Evolutionary conservation across 2,113 vertebrate genomes (phyloP).

Genomic region (Tachuris rubrigastra): DNA sequence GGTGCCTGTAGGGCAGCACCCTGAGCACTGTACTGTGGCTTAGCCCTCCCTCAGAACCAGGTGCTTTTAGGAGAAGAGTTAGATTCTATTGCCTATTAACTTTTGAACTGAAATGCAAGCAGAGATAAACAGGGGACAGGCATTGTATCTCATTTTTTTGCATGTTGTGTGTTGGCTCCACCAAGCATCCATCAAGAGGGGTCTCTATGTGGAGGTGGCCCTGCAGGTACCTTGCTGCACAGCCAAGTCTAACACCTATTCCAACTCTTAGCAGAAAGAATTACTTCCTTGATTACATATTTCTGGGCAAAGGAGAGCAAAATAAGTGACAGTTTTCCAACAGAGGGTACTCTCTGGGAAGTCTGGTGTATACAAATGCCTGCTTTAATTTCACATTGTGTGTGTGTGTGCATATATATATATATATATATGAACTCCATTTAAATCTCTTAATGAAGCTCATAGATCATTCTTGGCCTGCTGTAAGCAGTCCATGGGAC

Average conservation of each 20-base stretch:
- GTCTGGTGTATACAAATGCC: background rate
- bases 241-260: background rate
- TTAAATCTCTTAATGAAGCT: background rate
- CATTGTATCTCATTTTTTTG: fast-evolving
- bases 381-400: background rate
- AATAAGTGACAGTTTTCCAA: background rate
- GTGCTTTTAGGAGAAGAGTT: background rate
- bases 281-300: background rate
- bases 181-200: background rate
- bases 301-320: background rate
- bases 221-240: background rate
- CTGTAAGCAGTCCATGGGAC: background rate
- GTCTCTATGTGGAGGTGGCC: background rate
- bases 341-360: background rate
- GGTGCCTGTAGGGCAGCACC: background rate
- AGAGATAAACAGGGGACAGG: background rate
- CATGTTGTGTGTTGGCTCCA: background rate
- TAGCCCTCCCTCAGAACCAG: fast-evolving
- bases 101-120: background rate
- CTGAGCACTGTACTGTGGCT: background rate
- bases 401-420: background rate
- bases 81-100: background rate
- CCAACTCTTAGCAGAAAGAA: background rate
- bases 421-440: background rate
- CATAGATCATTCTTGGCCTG: background rate